Base-by-base conservation (phyloP, 2,888 invertebrate species). In the Ypsolopha sequella region DNA sequence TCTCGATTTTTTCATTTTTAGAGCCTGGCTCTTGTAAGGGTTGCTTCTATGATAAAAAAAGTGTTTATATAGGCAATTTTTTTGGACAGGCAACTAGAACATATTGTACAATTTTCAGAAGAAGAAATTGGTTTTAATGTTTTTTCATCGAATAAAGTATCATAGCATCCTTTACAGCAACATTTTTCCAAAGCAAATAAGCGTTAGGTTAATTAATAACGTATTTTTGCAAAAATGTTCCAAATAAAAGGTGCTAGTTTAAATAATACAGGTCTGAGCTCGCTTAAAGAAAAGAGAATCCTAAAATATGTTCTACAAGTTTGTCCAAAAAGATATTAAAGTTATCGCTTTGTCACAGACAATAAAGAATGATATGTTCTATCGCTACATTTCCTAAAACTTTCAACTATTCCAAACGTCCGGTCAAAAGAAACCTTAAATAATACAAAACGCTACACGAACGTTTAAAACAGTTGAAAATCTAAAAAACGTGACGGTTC, bases 331-430 rank as follows among this genome's bases (percentile, higher is more conserved):
- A 1, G 10, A 11, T 35, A 46, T 7, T 0, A 0, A 34, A 35
- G 6, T 6, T n/a, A 35, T 46, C 24, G 24, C 43, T 43, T 43
- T 14, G 8, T 14, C 43, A n/a, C n/a, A 43, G 43, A 41, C 34
- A 35, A 11, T 48, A 48, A 24, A 36, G 38, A 36, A 48, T 48
- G 48, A 48, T 48, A 48, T 48, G 48, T 48, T 36, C 34, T 34
- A 34, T 35, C 35, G 35, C 46, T 2, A 35, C 46, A 35, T 46
- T 36, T 46, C 35, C 6, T 10, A 11, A 34, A 10, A 46, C 11
- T 46, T 46, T 46, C 35, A 46, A 46, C 46, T 7, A 33, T 46
- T n/a, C n/a, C 2, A 2, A 6, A 35, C 46, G 11, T 46, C 13
- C n/a, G 46, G 34, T 11, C 7, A 10, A 45, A 34, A 46, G 35